These are phyloP conservation scores for Macaca nemestrina DNA, from an alignment of 2,113 vertebrate genomes.

Conservation along the genomic window DNA sequence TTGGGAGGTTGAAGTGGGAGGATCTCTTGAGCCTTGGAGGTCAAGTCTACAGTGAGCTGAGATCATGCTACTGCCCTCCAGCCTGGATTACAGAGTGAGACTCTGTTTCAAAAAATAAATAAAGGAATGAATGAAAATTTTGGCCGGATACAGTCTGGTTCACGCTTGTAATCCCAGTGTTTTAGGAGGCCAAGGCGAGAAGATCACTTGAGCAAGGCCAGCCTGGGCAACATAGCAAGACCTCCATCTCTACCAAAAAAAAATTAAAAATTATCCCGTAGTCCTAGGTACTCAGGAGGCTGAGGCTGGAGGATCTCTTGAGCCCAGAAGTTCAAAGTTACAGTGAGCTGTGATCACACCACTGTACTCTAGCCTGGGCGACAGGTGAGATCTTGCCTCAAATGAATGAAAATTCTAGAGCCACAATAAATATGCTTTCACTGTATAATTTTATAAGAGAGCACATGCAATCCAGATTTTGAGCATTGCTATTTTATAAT, in stretches of 20 bases:
- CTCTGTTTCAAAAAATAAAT: not conserved
- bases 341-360: not conserved
- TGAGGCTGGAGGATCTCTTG: not conserved
- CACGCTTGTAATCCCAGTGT: too few relatives aligned
- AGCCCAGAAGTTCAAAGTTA: not conserved
- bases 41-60: not conserved
- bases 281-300: not conserved
- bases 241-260: too few relatives aligned
- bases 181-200: too few relatives aligned
- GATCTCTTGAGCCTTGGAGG: not conserved
- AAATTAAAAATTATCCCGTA: not conserved
- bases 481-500: not conserved
- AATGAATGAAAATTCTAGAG: conserved; percentile 4
- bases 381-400: not conserved
- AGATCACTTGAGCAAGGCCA: too few relatives aligned
- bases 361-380: not conserved
- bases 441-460: not conserved
- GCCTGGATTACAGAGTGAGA: not conserved
- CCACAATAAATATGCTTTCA: not conserved
- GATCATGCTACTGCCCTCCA: not conserved
- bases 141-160: too few relatives aligned
- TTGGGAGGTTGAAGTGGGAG: not conserved
- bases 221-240: too few relatives aligned
- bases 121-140: too few relatives aligned
- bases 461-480: not conserved